These are phyloP conservation scores for Cichlasoma orientale DNA, from an alignment of 2,797 vertebrate genomes.

Conservation along the genomic window DNA sequence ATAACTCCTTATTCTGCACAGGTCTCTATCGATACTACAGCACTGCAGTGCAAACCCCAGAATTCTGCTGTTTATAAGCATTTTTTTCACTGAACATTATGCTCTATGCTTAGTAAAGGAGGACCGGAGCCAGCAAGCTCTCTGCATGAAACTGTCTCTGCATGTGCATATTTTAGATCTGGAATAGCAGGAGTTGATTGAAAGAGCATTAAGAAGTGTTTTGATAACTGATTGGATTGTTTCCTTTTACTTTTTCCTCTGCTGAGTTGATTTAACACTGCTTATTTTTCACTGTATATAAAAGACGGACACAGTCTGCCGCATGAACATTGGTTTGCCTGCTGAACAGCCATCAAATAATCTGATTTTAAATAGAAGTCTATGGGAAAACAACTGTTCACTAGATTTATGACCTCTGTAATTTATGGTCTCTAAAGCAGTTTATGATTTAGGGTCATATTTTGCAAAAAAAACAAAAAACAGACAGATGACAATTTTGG, in stretches of 20 bases:
- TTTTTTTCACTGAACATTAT: slow-evolving; percentile 30
- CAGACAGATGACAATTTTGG: neutral
- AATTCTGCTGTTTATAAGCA: slow-evolving; percentile 38
- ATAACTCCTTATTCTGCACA: slow-evolving; percentile 25
- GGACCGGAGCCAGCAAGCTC: slow-evolving; percentile 21
- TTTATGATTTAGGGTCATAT: neutral
- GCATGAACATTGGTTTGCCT: neutral
- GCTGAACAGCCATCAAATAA: neutral
- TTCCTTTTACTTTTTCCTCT: neutral
- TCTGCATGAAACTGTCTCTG: slow-evolving; percentile 15
- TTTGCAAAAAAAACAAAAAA: no score
- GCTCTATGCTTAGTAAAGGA: slow-evolving; percentile 37
- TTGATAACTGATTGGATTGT: neutral
- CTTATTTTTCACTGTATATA: neutral
- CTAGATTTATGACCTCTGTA: neutral
- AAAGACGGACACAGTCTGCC: neutral
- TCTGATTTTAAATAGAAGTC: neutral
- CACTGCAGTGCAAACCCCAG: slow-evolving; percentile 39
- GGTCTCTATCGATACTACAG: slow-evolving; percentile 30
- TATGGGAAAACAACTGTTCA: neutral
- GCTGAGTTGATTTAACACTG: neutral
- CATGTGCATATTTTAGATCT: neutral
- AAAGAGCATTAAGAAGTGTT: neutral
- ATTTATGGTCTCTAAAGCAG: neutral
- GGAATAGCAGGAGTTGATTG: neutral